Evolutionary conservation across 2,888 invertebrate genomes (phyloP), one percentile per base, ranked within the genome.

Genomic region (Drepana falcataria): DNA sequence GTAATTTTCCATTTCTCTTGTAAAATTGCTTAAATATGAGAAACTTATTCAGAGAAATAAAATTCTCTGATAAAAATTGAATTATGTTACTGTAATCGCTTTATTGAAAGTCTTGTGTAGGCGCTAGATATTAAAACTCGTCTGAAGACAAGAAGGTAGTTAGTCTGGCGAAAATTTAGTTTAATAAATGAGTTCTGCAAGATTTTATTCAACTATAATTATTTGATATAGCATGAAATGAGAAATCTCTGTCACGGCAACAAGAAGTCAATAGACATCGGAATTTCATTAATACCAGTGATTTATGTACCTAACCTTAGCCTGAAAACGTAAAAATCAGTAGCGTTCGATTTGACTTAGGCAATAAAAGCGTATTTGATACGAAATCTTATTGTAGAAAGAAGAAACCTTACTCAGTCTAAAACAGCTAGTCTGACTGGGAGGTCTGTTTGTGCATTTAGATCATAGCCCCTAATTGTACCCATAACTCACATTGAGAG

Each of bases 401-500:
- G 44, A 9, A 44, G 6, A 44, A 44, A 44, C 3, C 37, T 49
- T 49, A 49, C 21, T 37, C 4, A 2, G 49, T 49, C 35, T 49
- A 21, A 37, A 4, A 37, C 35, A 48, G 34, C 48, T 40, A 6
- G 40, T 40, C 4, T 40, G 40, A 7, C 40, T 21, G 21, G 21
- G 21, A 21, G 21, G 21, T 21, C 21, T 21, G 21, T 44, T 7
- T 44, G 44, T 9, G 44, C 44, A 51, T 40, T 51, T 51, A 33
- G 35, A 34, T 51, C 51, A 40, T 33, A 40, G 40, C 40, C 7
- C 41, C 40, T 33, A 51, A 34, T 37, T 51, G 33, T 54, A 57
- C 58, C 49, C 56, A 67, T 71, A 73, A 71, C 57, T 71, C 69
- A 69, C 60, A 58, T 55, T 71, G 68, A 67, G 71, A 71, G 77